Conservation (phyloP, 1,140 invertebrate genomes). For the Drosophila sp. region DNA sequence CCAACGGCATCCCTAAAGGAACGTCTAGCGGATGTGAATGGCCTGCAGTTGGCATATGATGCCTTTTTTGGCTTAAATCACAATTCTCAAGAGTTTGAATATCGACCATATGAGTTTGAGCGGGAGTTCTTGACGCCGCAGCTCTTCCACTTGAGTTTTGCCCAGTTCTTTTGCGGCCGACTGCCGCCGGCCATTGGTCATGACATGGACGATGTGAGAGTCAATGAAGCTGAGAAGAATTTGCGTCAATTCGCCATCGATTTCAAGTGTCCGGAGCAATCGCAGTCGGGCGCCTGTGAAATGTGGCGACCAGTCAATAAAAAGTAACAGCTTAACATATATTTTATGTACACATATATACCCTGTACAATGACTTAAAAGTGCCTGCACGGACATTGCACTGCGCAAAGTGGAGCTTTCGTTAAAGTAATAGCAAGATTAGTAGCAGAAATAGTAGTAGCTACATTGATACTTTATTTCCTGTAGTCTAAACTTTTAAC, state of each 20-base stretch:
- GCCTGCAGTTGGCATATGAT: conserved; percentile 71
- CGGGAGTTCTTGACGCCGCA: conserved; percentile 40
- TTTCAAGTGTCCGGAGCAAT: conserved; percentile 48
- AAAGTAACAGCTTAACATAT: neutral
- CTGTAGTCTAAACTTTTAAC: neutral
- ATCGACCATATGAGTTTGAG: conserved; percentile 57
- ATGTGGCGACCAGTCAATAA: conserved; percentile 58
- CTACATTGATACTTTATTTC: neutral
- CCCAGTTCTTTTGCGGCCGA: conserved; percentile 73
- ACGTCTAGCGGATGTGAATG: conserved; percentile 71
- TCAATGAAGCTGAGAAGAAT: conserved; percentile 63
- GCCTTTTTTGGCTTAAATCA: conserved; percentile 47
- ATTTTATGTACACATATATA: no score
- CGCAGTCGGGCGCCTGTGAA: conserved; percentile 45
- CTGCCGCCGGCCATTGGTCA: conserved; percentile 63
- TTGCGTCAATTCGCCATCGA: conserved; percentile 68
- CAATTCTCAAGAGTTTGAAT: conserved; percentile 28
- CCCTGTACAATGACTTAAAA: neutral
- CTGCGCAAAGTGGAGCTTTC: no score
- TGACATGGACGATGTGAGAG: conserved; percentile 70
- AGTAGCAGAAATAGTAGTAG: no score
- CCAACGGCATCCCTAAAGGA: conserved; percentile 57
- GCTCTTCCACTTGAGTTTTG: conserved; percentile 71
- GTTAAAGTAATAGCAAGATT: no score
- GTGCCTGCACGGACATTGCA: no score